Percentiles rank a stretch among this genome's conserved stretches.
These are phyloP conservation scores for Euura saliciscinereae DNA, from an alignment of 1,140 invertebrate genomes.

Conservation along the genomic window DNA sequence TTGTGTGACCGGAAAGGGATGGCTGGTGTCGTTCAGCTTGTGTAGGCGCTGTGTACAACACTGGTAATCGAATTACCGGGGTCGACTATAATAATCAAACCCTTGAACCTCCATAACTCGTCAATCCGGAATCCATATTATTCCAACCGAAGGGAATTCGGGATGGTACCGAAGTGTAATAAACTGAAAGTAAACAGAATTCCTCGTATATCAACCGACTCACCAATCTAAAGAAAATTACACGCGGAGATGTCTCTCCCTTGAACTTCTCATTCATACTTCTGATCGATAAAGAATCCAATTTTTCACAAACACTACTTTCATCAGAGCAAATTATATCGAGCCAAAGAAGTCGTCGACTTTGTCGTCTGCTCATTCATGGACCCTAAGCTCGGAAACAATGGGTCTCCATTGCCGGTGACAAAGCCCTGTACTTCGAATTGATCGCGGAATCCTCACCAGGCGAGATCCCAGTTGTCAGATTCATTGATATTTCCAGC, in stretches of 20 bases:
- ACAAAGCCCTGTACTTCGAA: conserved; percentile 1
- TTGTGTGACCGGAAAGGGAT: background rate
- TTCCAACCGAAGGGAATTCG: background rate
- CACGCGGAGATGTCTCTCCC: too few relatives aligned
- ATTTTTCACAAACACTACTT: too few relatives aligned
- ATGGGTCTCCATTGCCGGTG: background rate
- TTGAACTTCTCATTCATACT: too few relatives aligned
- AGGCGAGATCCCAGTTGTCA: conserved; percentile 3
- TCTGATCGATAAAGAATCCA: too few relatives aligned
- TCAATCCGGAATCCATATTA: background rate
- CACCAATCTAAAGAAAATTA: too few relatives aligned
- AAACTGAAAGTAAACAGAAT: too few relatives aligned
- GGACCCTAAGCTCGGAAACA: background rate
- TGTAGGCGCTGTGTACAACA: background rate
- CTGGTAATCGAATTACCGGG: background rate
- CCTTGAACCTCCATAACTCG: background rate
- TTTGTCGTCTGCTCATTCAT: background rate
- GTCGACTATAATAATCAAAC: background rate
- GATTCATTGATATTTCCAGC: background rate
- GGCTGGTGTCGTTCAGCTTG: background rate
- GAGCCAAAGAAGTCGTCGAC: background rate
- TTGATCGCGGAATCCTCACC: background rate
- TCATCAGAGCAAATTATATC: too few relatives aligned
- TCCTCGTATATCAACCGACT: too few relatives aligned
- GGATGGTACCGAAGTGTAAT: too few relatives aligned